Evolutionary conservation across 1,140 invertebrate species (phyloP).

Genomic region (Cydia fagiglandana): DNA sequence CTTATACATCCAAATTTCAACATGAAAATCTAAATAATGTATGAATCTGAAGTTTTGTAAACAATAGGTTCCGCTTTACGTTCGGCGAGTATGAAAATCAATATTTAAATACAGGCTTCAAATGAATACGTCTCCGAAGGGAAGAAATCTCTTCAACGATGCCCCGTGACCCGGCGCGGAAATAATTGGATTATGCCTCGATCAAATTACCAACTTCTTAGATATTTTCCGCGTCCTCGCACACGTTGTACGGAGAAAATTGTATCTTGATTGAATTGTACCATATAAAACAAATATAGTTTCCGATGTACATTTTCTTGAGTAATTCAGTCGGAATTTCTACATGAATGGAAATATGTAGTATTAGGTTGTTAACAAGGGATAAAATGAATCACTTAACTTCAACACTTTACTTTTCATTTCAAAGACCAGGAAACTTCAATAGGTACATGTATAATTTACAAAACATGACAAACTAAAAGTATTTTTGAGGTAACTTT

Average conservation of each 20-base stretch:
- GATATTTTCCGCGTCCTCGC: slow-evolving; percentile 56
- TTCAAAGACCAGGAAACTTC: too few relatives aligned
- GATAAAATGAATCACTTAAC: too few relatives aligned
- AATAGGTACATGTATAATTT: too few relatives aligned
- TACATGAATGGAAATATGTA: too few relatives aligned
- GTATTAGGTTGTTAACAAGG: too few relatives aligned
- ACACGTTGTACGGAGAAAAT: slow-evolving; percentile 46
- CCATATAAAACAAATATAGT: slow-evolving; percentile 37
- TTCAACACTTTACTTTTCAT: too few relatives aligned
- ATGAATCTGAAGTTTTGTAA: neutral
- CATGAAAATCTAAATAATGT: too few relatives aligned
- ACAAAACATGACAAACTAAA: too few relatives aligned
- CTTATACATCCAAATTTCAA: too few relatives aligned
- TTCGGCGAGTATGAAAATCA: slow-evolving; percentile 1
- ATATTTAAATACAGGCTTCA: neutral
- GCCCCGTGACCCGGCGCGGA: slow-evolving; percentile 41
- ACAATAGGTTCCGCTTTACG: neutral
- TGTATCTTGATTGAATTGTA: slow-evolving; percentile 48
- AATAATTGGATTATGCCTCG: slow-evolving; percentile 66
- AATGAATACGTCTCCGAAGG: slow-evolving; percentile 12
- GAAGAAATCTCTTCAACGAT: slow-evolving; percentile 1
- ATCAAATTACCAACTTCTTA: slow-evolving; percentile 67
- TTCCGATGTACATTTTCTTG: neutral
- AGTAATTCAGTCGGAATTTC: neutral
- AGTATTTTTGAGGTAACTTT: too few relatives aligned